Evolutionary conservation across 35 echinoderm and acorn worm species (phyloP), one percentile per base, ranked within the genome.

Genomic region (Apostichopus californicus): DNA sequence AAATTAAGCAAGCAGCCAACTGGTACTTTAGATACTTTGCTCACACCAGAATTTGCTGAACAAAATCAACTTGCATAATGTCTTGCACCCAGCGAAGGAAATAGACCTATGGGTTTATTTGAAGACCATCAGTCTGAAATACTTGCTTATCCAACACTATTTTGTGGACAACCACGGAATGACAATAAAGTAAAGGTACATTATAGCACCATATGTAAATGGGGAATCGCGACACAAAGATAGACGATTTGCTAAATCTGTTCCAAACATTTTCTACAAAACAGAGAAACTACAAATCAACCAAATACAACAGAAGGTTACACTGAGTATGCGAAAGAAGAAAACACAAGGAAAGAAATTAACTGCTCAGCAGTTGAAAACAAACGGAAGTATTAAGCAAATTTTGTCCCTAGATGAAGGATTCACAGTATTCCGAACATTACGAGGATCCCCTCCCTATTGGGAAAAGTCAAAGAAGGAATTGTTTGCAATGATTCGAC

Each of bases 141-240:
- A 66, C 90, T 92, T 92, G 77, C 90, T 65, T 92, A 82, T 63
- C 90, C 90, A 82, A 92, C 77, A 13, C 77, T 92, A 9, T 92
- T 82, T 63, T 92, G 90, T 83, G 90, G 79, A 82, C 90, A 92
- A 56, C 90, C 79, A 8, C 81, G 90, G 63, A n/a, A 59, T 56
- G 66, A 63, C 1, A 24, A 53, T 6, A 34, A 66, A 0, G 20
- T 64, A 2, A 80, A 11, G 22, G 90, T 92, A 23, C 63, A 24
- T 25, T 92, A 92, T 28, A 68, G 90, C 34, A 46, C 34, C 34
- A 46, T 46, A 46, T 46, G 34, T 46, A 46, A 46, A 46, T 46
- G 3, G 34, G 57, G 57, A 84, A 92, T 55, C 86, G 20, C 91
- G 91, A 5, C 61, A 92, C 64, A 80, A 79, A 92, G 90, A 92